Conservation (phyloP, 1,140 invertebrate species). For the Drosophila micromelanica region DNA sequence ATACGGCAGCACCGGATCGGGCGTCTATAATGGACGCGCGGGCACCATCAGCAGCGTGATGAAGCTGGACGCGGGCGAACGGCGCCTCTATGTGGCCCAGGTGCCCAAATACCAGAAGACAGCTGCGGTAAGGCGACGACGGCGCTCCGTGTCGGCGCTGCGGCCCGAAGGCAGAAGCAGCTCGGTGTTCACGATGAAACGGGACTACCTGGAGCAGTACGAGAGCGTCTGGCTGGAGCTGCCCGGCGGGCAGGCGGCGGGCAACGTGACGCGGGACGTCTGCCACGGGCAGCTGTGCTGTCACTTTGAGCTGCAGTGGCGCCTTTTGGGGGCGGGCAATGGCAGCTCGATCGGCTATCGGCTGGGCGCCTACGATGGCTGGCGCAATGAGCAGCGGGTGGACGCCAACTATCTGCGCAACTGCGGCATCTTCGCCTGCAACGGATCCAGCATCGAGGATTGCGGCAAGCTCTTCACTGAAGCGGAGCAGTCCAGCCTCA, state of each 20-base stretch:
- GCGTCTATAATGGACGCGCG: constrained; percentile 83
- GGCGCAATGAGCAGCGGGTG: constrained; percentile 51
- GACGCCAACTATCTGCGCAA: constrained; percentile 61
- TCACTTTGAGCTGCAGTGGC: constrained; percentile 56
- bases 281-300: constrained; percentile 66
- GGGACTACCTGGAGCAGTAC: constrained; percentile 59
- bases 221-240: constrained; percentile 34
- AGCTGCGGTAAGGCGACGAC: background rate
- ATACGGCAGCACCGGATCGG: constrained; percentile 81
- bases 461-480: constrained; percentile 50
- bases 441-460: constrained; percentile 45
- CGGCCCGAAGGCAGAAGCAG: background rate
- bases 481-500: constrained; percentile 3
- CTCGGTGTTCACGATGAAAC: constrained; percentile 51
- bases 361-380: constrained; percentile 64
- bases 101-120: constrained; percentile 49
- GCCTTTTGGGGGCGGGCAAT: background rate
- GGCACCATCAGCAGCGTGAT: constrained; percentile 57
- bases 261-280: constrained; percentile 6
- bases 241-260: background rate
- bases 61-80: constrained; percentile 43
- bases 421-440: constrained; percentile 69
- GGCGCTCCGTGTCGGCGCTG: background rate
- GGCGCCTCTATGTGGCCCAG: constrained; percentile 56
- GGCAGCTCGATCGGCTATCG: constrained; percentile 51